Evolutionary conservation across 2,888 invertebrate species (phyloP).

Genomic region (Siphonodentalium dalli): DNA sequence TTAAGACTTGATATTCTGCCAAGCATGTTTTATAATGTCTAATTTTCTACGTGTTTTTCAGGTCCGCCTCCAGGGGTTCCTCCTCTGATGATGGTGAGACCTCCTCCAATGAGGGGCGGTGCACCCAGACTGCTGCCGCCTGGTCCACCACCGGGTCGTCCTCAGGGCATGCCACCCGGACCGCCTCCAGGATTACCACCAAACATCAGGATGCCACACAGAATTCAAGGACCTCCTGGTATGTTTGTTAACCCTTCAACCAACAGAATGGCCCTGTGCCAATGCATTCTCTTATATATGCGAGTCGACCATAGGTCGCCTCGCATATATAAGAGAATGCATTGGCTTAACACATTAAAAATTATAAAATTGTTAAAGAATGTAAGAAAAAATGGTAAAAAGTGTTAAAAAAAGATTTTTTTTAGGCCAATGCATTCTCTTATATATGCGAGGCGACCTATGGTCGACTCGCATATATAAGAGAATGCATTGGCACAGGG

Average conservation of each 20-base stretch:
- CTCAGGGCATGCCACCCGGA: constrained; percentile 61
- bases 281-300: no score
- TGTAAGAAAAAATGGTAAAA: no score
- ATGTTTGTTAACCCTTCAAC: constrained; percentile 5
- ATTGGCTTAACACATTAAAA: no score
- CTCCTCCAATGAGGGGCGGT: constrained; percentile 46
- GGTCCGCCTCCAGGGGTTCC: constrained; percentile 69
- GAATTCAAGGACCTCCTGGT: constrained; percentile 72
- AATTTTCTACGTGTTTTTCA: constrained; percentile 36
- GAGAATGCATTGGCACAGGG: no score
- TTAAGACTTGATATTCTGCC: neutral
- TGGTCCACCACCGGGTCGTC: constrained; percentile 62
- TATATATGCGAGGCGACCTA: no score
- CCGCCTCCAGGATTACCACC: constrained; percentile 62
- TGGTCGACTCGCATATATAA: no score
- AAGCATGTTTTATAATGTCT: neutral
- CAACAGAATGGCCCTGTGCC: neutral
- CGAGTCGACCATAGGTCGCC: no score
- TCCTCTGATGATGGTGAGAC: constrained; percentile 67
- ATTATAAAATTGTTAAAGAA: no score
- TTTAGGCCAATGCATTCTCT: no score
- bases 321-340: no score
- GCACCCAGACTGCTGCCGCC: constrained; percentile 61
- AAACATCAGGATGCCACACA: constrained; percentile 60
- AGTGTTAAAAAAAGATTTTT: no score